These are phyloP conservation scores for Leuciscus idus DNA, from an alignment of 2,113 vertebrate genomes.

Conservation along the genomic window DNA sequence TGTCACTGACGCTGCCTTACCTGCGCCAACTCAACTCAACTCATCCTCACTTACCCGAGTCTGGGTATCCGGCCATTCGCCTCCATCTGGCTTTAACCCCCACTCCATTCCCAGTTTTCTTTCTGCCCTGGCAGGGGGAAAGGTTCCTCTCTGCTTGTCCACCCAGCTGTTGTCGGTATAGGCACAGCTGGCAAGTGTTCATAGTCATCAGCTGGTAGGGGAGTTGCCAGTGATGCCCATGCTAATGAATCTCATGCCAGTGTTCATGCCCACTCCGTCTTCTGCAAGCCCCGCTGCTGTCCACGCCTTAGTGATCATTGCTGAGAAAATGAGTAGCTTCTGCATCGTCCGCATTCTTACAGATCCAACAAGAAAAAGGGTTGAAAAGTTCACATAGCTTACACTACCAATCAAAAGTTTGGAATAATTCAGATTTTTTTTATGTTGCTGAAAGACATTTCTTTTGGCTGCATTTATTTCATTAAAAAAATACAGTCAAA, in stretches of 20 bases:
- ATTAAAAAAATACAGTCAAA: background rate
- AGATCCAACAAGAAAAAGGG: background rate
- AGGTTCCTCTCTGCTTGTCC: conserved; percentile 44
- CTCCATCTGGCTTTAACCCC: conserved; percentile 58
- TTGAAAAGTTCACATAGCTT: background rate
- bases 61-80: conserved; percentile 55
- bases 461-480: background rate
- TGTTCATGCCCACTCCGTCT: conserved; percentile 50
- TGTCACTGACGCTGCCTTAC: background rate
- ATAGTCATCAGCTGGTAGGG: conserved; percentile 60
- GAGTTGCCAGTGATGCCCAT: conserved; percentile 45
- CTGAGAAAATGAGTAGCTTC: background rate
- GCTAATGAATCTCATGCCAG: conserved; percentile 20
- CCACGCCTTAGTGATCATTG: conserved; percentile 59
- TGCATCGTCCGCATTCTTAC: background rate
- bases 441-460: background rate
- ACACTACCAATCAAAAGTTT: background rate
- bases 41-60: conserved; percentile 8
- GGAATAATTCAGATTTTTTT: background rate
- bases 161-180: conserved; percentile 49
- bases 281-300: conserved; percentile 63
- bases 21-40: conserved; percentile 26
- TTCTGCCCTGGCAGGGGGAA: conserved; percentile 54
- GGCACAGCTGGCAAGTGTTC: conserved; percentile 44
- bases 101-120: conserved; percentile 62